Percentiles rank a stretch among this genome's conserved stretches.
phyloP scores from a whole-genome alignment of 1,140 invertebrate species.

The Ips nitidus region DNA sequence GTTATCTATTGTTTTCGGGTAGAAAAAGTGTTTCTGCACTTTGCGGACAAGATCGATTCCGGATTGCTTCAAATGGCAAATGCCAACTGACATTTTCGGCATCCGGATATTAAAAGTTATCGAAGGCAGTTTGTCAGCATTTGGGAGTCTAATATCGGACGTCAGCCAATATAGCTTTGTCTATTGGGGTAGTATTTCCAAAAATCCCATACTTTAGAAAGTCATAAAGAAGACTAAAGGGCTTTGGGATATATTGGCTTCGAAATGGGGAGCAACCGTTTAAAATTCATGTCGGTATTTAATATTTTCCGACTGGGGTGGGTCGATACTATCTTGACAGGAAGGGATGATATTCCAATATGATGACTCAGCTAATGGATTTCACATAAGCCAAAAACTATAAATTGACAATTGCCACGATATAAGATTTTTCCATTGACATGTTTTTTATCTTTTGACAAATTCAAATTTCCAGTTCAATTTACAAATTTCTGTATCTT shows the following conservation, averaged over 20 bases:
- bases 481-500: no score
- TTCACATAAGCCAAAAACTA: no score
- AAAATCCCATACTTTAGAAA: slow-evolving; percentile 51
- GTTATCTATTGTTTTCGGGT: slow-evolving; percentile 19
- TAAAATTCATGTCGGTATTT: slow-evolving; percentile 33
- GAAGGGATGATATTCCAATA: no score
- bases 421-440: no score
- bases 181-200: slow-evolving; percentile 48
- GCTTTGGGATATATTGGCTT: slow-evolving; percentile 42
- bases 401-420: no score
- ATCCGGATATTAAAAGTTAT: slow-evolving; percentile 29
- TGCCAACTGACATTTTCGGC: slow-evolving; percentile 11
- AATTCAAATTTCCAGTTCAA: no score
- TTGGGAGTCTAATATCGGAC: slow-evolving; percentile 46
- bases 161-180: slow-evolving; percentile 48
- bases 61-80: slow-evolving; percentile 4
- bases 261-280: slow-evolving; percentile 26
- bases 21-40: neutral
- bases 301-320: slow-evolving; percentile 1
- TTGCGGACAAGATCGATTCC: no score
- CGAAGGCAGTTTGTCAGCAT: slow-evolving; percentile 45
- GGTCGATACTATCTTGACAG: neutral
- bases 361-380: no score
- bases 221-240: slow-evolving; percentile 47
- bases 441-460: no score